These are phyloP conservation scores for Nyctalus aviator DNA, from an alignment of 2,797 vertebrate genomes.

Conservation along the genomic window DNA sequence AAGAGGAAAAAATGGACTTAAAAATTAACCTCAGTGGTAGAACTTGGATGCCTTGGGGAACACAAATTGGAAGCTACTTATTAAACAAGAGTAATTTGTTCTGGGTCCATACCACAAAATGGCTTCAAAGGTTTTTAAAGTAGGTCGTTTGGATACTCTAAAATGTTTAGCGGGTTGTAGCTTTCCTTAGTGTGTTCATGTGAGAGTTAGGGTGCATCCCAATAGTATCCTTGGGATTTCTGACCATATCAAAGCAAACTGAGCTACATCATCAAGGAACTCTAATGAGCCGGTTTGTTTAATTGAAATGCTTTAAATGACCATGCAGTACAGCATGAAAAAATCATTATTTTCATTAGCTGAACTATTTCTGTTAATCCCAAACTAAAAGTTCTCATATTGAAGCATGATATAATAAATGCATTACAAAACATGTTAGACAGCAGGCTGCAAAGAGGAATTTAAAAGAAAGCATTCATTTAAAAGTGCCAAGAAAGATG, in stretches of 20 bases:
- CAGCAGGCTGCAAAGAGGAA: conserved; percentile 77
- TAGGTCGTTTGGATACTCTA: conserved; percentile 84
- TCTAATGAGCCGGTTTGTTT: conserved; percentile 88
- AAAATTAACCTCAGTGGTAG: conserved; percentile 41
- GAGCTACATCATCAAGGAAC: conserved; percentile 84
- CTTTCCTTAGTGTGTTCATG: conserved; percentile 83
- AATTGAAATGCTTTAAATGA: conserved; percentile 87
- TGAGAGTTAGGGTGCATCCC: conserved; percentile 84
- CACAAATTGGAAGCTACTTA: conserved; percentile 85
- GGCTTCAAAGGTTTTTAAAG: conserved; percentile 86
- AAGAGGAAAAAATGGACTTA: conserved; percentile 64
- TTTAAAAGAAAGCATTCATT: conserved; percentile 65
- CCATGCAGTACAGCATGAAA: conserved; percentile 86
- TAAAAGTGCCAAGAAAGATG: background rate
- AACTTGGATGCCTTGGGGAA: conserved; percentile 68
- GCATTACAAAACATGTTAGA: conserved; percentile 83
- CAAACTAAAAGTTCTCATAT: conserved; percentile 84
- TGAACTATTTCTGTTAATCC: conserved; percentile 84
- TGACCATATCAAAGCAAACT: conserved; percentile 87
- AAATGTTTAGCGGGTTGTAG: conserved; percentile 78
- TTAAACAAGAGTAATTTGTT: conserved; percentile 87
- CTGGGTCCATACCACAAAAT: conserved; percentile 81
- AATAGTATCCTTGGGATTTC: conserved; percentile 85
- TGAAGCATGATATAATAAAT: conserved; percentile 85
- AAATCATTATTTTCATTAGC: conserved; percentile 88